Evolutionary conservation across 1,140 invertebrate genomes (phyloP).

Genomic region (Anastrepha obliqua): DNA sequence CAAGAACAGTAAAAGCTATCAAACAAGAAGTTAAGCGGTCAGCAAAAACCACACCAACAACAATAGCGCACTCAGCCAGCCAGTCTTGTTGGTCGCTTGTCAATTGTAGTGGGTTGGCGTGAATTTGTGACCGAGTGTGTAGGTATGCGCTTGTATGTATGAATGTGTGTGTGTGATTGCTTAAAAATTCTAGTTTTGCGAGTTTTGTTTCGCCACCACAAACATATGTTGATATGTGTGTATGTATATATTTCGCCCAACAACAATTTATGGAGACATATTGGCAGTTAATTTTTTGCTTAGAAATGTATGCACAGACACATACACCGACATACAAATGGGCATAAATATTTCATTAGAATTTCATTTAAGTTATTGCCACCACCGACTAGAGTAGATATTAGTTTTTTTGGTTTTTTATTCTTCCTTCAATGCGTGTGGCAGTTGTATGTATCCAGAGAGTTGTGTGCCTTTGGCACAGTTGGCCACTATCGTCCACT

Average conservation of each 20-base stretch:
- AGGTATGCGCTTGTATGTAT: neutral
- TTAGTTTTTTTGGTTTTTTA: no score
- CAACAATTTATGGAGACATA: conserved; percentile 1
- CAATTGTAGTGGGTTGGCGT: conserved; percentile 24
- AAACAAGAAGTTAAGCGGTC: conserved; percentile 9
- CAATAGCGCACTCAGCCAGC: neutral
- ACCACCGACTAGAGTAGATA: no score
- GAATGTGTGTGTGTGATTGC: neutral
- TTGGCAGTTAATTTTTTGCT: neutral
- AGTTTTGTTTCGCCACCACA: neutral
- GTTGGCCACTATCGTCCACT: no score
- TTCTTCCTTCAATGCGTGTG: no score
- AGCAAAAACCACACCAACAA: conserved; percentile 12
- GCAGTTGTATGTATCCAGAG: no score
- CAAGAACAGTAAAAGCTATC: neutral
- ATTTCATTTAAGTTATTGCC: no score
- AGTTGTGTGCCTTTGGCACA: no score
- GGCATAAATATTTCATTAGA: no score
- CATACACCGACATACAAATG: no score
- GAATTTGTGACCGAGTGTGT: neutral
- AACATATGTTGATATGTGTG: neutral
- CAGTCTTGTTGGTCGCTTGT: neutral
- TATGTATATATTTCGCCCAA: neutral
- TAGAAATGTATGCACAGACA: no score
- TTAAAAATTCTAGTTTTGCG: conserved; percentile 13